These are phyloP conservation scores for Acronicta aceris DNA, from an alignment of 2,888 invertebrate species.

Conservation along the genomic window DNA sequence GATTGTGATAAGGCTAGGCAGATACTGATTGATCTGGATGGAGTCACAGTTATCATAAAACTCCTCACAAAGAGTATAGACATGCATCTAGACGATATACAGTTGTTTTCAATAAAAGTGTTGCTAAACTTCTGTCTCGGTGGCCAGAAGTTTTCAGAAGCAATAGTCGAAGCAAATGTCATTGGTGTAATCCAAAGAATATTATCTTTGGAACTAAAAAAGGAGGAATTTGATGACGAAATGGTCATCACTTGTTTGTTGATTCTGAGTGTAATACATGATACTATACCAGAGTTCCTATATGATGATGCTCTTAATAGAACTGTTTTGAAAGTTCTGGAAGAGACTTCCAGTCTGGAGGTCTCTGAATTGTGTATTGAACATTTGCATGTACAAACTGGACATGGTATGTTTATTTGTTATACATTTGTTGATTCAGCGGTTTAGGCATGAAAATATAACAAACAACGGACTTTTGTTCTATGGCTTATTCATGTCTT, in stretches of 20 bases:
- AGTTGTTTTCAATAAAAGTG: conserved; percentile 92
- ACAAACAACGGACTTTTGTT: no score
- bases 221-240: conserved; percentile 88
- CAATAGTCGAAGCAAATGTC: conserved; percentile 87
- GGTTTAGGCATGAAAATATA: no score
- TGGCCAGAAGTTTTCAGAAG: conserved; percentile 91
- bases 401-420: conserved; percentile 89
- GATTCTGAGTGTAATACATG: conserved; percentile 90
- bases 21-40: conserved; percentile 83
- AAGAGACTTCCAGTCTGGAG: conserved; percentile 91
- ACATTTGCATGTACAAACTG: conserved; percentile 93
- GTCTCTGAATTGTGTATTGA: conserved; percentile 94
- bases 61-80: conserved; percentile 75
- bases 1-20: conserved; percentile 93
- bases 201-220: conserved; percentile 82
- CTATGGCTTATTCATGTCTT: no score
- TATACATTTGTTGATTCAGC: no score
- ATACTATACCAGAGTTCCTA: conserved; percentile 90
- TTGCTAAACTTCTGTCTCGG: conserved; percentile 94
- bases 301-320: conserved; percentile 88
- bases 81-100: conserved; percentile 84
- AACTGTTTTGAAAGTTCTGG: conserved; percentile 90
- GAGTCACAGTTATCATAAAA: conserved; percentile 82
- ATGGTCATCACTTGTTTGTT: conserved; percentile 88
- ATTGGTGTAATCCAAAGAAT: conserved; percentile 87